These are phyloP conservation scores for Parazoanthus darwini DNA, from an alignment of 92 coral and sea anemone genomes.

Conservation along the genomic window DNA sequence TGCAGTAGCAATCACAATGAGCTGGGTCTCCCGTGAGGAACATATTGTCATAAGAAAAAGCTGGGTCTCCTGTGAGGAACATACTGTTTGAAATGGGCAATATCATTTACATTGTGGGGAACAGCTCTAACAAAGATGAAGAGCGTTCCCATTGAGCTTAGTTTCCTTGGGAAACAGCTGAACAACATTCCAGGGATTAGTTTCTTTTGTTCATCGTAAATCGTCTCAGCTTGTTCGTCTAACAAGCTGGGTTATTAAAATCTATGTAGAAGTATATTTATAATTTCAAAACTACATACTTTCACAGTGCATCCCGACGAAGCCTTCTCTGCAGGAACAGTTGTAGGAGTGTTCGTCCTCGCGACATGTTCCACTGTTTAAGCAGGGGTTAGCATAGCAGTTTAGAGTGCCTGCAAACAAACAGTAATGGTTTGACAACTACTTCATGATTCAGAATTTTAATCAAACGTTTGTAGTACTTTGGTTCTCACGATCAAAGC, in stretches of 20 bases:
- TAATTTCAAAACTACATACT: constrained; percentile 47
- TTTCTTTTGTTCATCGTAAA: too few species aligned
- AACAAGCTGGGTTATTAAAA: not conserved
- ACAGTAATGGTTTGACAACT: not conserved
- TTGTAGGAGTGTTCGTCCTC: constrained; percentile 84
- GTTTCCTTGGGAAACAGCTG: too few species aligned
- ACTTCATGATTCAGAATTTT: not conserved
- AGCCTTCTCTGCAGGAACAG: constrained; percentile 87
- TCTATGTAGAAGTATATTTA: too few species aligned
- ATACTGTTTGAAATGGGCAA: too few species aligned
- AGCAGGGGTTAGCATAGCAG: constrained; percentile 83
- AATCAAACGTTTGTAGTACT: not conserved
- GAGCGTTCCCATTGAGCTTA: too few species aligned
- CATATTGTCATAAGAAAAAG: too few species aligned
- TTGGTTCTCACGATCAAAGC: too few species aligned
- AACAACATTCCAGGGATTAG: too few species aligned
- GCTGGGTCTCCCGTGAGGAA: not conserved
- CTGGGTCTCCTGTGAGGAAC: not conserved
- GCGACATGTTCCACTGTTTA: constrained; percentile 85
- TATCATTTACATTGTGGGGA: too few species aligned
- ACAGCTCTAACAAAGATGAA: too few species aligned
- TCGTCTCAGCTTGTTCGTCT: not conserved
- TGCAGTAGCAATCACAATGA: not conserved
- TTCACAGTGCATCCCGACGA: constrained; percentile 85
- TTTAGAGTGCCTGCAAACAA: constrained; percentile 11